phyloP scores from a whole-genome alignment of 1,140 invertebrate species.

The Belonocnema kinseyi region DNA sequence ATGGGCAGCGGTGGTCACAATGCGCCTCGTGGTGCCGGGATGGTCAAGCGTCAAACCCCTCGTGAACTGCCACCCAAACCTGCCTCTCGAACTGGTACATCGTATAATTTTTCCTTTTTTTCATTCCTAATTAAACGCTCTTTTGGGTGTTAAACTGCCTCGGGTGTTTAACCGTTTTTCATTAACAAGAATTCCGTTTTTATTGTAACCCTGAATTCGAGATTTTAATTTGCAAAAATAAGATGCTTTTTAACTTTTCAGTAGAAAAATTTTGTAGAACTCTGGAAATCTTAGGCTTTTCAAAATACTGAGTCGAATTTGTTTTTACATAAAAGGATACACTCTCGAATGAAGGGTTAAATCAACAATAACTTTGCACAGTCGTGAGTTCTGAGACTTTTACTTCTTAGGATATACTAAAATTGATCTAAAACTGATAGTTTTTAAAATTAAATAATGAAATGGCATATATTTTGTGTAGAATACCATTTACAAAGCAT shows the following conservation, averaged over 20 bases:
- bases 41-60: conserved; percentile 67
- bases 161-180: conserved; percentile 29
- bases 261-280: no score
- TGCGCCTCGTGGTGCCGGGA: conserved; percentile 76
- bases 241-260: no score
- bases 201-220: not conserved
- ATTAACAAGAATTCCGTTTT: conserved; percentile 27
- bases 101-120: conserved; percentile 48
- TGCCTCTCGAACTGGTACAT: conserved; percentile 71
- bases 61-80: conserved; percentile 66
- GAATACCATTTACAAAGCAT: not conserved
- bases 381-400: not conserved
- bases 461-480: not conserved
- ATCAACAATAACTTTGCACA: conserved; percentile 10
- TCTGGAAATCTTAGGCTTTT: no score
- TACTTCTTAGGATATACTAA: not conserved
- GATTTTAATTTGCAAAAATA: no score
- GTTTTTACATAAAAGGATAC: conserved; percentile 3
- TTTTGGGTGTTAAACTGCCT: conserved; percentile 16
- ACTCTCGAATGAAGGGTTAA: not conserved
- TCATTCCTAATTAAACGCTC: conserved; percentile 27
- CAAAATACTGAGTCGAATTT: no score
- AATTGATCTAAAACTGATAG: not conserved
- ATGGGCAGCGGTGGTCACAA: conserved; percentile 83
- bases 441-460: not conserved